phyloP scores from a whole-genome alignment of 2,113 vertebrate species.

The Hyperopisus bebe region DNA sequence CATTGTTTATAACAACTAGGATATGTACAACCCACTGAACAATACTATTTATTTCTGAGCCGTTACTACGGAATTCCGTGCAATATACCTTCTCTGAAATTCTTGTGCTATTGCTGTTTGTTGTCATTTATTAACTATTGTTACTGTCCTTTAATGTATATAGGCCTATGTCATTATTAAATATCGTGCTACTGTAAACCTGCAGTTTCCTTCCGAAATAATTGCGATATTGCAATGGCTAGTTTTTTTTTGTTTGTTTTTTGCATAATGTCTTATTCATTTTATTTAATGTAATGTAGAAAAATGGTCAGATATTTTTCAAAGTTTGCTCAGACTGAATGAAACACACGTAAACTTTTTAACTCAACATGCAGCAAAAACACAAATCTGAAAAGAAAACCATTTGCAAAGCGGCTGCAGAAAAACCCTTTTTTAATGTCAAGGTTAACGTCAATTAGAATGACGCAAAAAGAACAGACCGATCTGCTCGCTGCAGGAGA shows the following conservation, averaged over 20 bases:
- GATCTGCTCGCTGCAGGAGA: neutral
- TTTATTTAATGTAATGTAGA: neutral
- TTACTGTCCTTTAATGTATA: neutral
- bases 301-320: neutral
- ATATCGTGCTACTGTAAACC: neutral
- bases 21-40: neutral
- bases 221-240: neutral
- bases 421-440: neutral
- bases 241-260: neutral
- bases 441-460: neutral
- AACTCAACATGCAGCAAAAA: neutral
- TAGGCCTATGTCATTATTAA: neutral
- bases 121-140: neutral
- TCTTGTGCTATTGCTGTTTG: neutral
- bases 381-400: neutral
- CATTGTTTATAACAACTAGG: neutral
- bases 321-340: neutral
- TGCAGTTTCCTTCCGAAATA: neutral
- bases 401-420: neutral
- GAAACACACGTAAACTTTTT: neutral
- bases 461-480: neutral
- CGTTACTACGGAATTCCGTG: neutral
- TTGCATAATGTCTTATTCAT: neutral
- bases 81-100: neutral
- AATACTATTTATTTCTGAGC: neutral